Evolutionary conservation across 1,140 invertebrate species (phyloP), one percentile per base, ranked within the genome.

Genomic region (Brachionus sp.): DNA sequence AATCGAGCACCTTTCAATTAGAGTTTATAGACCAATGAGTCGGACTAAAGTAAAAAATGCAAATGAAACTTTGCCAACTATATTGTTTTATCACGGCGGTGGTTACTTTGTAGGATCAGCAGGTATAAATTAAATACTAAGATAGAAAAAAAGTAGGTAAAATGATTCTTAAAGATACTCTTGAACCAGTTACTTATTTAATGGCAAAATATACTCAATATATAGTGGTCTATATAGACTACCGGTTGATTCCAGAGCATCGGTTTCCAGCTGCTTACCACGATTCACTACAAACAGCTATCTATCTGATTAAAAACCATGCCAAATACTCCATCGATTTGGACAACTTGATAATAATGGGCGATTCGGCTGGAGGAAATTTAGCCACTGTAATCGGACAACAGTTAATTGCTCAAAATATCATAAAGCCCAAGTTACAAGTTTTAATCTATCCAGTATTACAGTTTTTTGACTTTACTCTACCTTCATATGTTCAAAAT

Each of bases 381-480:
- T 50, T 82, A n/a, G 80, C 80, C 23, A 46, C 62, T 16, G 62
- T 70, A 5, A 37, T 68, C 19, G 23, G 35, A 0, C 57, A 66
- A 23, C 62, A 57, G n/a, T 66, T 82, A 50, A 42, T 44, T 13
- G 39, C 23, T 13, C 10, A 68, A 13, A 16, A 39, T 9, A 39
- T 68, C 4, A 57, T 16, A 12, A 68, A 50, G 5, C 80, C 80
- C n/a, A 66, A 57, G 12, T 29, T 66, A 9, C 37, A 66, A 68
- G 57, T 66, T 9, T 50, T 82, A 23, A 44, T 82, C 9, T 82
- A 82, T 82, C 80, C 80, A 4, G 37, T 66, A n/a, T 42, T 82
- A 29, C 80, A 82, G 29, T 82, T 82, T 42, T 82, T 82, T 29
- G 80, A 82, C 50, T 82, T 82, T 64, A 82, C 80, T 16, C 16